phyloP scores from a whole-genome alignment of 1,140 invertebrate species.

The Megathymus violae region DNA sequence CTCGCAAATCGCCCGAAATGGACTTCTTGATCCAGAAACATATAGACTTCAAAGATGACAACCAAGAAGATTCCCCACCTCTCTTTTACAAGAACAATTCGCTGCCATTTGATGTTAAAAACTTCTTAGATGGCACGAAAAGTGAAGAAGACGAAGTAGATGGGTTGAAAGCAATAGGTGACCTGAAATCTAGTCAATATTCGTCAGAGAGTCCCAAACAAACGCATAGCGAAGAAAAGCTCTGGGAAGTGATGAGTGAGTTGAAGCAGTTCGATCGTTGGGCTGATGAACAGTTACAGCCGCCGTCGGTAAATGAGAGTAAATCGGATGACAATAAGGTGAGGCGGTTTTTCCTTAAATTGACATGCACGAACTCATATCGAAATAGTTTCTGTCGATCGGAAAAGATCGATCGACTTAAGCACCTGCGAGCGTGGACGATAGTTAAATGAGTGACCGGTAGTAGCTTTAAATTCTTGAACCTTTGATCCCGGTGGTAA shows the following conservation, averaged over 20 bases:
- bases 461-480: too few relatives aligned
- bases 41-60: slow-evolving; percentile 71
- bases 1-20: slow-evolving; percentile 47
- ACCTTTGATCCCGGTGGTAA: too few relatives aligned
- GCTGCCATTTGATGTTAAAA: slow-evolving; percentile 62
- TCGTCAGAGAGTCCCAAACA: slow-evolving; percentile 46
- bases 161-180: slow-evolving; percentile 43
- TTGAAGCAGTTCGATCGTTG: slow-evolving; percentile 71
- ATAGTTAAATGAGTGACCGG: too few relatives aligned
- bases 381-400: too few relatives aligned
- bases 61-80: slow-evolving; percentile 57
- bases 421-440: too few relatives aligned
- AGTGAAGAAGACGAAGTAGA: slow-evolving; percentile 61
- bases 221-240: slow-evolving; percentile 56
- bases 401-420: too few relatives aligned
- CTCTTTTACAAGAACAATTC: slow-evolving; percentile 75
- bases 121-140: slow-evolving; percentile 54
- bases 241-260: slow-evolving; percentile 76
- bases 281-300: slow-evolving; percentile 73
- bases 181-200: slow-evolving; percentile 54
- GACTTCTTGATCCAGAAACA: slow-evolving; percentile 64
- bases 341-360: too few relatives aligned
- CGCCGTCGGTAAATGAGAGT: slow-evolving; percentile 50
- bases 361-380: too few relatives aligned
- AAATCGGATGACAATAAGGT: slow-evolving; percentile 73